Conservation (phyloP, 2,888 invertebrate species). For the Stictocephala bisonia region DNA sequence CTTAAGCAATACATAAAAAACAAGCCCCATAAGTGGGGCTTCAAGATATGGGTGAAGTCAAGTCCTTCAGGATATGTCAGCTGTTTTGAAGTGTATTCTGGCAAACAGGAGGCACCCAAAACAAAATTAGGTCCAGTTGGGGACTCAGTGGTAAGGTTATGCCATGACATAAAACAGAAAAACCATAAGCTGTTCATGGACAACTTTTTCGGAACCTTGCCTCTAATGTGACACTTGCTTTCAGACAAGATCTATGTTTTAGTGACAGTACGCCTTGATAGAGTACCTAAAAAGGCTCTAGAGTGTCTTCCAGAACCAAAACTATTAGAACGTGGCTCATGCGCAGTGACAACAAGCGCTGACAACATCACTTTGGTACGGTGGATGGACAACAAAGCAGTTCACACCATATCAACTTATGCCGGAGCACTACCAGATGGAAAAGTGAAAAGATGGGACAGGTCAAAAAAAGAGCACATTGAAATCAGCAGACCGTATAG, state of each 20-base stretch:
- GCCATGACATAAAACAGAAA: background rate
- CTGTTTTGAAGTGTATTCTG: constrained; percentile 39
- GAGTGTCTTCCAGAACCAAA: constrained; percentile 35
- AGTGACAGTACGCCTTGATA: constrained; percentile 24
- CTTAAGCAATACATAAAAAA: constrained; percentile 32
- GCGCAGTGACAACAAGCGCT: constrained; percentile 43
- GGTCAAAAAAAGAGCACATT: constrained; percentile 42
- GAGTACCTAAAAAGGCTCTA: constrained; percentile 16
- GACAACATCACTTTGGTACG: constrained; percentile 49
- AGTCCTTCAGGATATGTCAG: constrained; percentile 20
- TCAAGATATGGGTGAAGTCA: constrained; percentile 40
- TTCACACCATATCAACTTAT: constrained; percentile 49
- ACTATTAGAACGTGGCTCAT: constrained; percentile 29
- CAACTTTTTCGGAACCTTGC: background rate
- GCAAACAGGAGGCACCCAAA: background rate
- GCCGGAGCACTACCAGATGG: constrained; percentile 44
- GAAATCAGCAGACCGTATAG: constrained; percentile 38
- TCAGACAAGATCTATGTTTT: constrained; percentile 7
- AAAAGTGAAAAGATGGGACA: constrained; percentile 44
- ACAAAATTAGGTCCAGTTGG: background rate
- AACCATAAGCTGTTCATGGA: constrained; percentile 35
- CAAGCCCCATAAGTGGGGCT: constrained; percentile 41
- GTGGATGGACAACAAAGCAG: constrained; percentile 47
- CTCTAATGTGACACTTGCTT: background rate
- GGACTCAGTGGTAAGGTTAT: constrained; percentile 18